Conservation (phyloP, 1,140 invertebrate genomes). For the Phortica variegata region DNA sequence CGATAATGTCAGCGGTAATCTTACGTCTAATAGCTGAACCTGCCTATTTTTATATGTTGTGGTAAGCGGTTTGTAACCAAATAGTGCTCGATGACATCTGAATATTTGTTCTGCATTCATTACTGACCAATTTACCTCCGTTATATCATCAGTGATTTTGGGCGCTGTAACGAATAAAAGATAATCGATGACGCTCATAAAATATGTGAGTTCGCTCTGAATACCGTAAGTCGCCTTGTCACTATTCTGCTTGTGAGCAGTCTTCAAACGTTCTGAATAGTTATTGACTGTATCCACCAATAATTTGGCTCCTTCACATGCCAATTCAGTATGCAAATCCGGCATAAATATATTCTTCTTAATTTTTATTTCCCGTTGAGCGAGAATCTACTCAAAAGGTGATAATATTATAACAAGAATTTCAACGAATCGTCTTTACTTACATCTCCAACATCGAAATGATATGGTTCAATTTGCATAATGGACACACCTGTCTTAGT, state of each 20-base stretch:
- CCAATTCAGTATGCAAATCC: slow-evolving; percentile 68
- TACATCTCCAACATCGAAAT: slow-evolving; percentile 80
- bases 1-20: slow-evolving; percentile 21
- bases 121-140: slow-evolving; percentile 65
- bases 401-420: background rate
- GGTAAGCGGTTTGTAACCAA: slow-evolving; percentile 64
- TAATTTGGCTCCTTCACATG: slow-evolving; percentile 69
- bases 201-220: slow-evolving; percentile 4
- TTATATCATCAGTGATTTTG: slow-evolving; percentile 65
- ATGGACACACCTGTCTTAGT: slow-evolving; percentile 79
- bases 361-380: slow-evolving; percentile 66
- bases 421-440: slow-evolving; percentile 5
- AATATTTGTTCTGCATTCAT: slow-evolving; percentile 66
- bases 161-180: slow-evolving; percentile 64
- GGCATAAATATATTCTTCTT: slow-evolving; percentile 64
- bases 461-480: slow-evolving; percentile 83
- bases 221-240: slow-evolving; percentile 70
- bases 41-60: slow-evolving; percentile 62
- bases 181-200: background rate
- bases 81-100: slow-evolving; percentile 67
- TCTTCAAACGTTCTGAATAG: slow-evolving; percentile 63
- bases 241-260: slow-evolving; percentile 64
- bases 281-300: slow-evolving; percentile 66
- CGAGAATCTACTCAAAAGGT: slow-evolving; percentile 64
- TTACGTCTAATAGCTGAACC: slow-evolving; percentile 66